These are phyloP conservation scores for Polyommatus icarus DNA, from an alignment of 2,888 invertebrate genomes.

Conservation along the genomic window DNA sequence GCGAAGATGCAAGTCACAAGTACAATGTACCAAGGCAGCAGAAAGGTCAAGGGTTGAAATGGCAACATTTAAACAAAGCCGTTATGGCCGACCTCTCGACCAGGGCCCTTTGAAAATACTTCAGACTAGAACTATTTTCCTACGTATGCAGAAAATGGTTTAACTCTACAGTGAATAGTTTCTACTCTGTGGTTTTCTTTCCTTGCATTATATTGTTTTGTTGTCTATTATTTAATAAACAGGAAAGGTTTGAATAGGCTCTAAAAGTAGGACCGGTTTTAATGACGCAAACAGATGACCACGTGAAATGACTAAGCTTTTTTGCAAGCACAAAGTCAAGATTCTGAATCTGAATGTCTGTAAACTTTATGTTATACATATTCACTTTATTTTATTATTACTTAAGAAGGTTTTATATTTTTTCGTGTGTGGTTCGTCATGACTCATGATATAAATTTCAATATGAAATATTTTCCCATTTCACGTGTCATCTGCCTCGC, in stretches of 20 bases:
- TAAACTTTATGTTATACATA: too few species aligned
- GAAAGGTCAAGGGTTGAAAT: conserved; percentile 27
- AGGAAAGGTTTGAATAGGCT: too few species aligned
- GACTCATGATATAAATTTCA: conserved; percentile 30
- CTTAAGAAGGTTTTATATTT: background rate
- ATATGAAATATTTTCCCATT: conserved; percentile 51
- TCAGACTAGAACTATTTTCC: background rate
- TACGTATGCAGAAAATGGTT: background rate
- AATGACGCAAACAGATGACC: background rate
- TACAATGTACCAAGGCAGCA: conserved; percentile 12
- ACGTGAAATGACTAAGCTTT: background rate
- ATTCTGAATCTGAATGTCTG: background rate
- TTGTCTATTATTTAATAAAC: too few species aligned
- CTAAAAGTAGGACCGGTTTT: too few species aligned
- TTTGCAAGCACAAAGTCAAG: background rate
- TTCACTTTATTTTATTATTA: too few species aligned
- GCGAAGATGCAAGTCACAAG: conserved; percentile 7
- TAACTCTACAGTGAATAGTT: background rate
- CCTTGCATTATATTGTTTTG: background rate
- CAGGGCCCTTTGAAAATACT: background rate
- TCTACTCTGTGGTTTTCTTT: background rate
- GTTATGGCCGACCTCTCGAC: conserved; percentile 16
- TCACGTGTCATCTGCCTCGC: conserved; percentile 49
- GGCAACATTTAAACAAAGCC: conserved; percentile 28
- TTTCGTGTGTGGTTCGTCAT: background rate